Percentiles rank a stretch among this genome's conserved stretches.
Evolutionary conservation across 2,797 vertebrate genomes (phyloP).

Genomic region (Mionectes olivaceus): DNA sequence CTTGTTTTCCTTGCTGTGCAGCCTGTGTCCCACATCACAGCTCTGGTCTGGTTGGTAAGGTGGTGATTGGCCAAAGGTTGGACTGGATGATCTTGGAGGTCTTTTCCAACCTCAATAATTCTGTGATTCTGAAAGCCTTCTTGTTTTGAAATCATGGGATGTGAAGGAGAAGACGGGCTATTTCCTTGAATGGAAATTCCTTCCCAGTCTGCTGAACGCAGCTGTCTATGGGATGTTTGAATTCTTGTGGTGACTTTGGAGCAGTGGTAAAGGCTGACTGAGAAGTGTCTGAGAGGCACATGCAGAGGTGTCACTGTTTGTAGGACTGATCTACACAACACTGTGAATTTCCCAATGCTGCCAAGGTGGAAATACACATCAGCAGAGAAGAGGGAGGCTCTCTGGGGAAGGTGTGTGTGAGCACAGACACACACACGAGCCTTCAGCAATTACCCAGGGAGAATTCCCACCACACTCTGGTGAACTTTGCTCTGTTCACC

Average conservation of each 20-base stretch:
- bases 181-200: not conserved
- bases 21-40: not conserved
- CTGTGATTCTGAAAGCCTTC: not conserved
- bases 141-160: not conserved
- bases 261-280: not conserved
- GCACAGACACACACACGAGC: not conserved
- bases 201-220: not conserved
- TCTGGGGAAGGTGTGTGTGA: not conserved
- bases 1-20: not conserved
- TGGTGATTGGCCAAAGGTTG: not conserved
- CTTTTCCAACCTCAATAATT: not conserved
- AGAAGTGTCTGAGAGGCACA: not conserved
- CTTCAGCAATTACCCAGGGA: not conserved
- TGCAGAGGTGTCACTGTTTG: not conserved
- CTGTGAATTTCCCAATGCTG: not conserved
- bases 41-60: not conserved
- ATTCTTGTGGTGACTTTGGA: not conserved
- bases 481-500: constrained; percentile 35
- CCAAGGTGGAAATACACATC: not conserved
- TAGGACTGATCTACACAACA: not conserved
- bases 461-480: not conserved
- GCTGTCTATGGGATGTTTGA: not conserved
- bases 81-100: not conserved
- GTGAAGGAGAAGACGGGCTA: not conserved
- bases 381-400: not conserved